Conservation (phyloP, 2,113 vertebrate genomes). For the Pteronura brasiliensis region DNA sequence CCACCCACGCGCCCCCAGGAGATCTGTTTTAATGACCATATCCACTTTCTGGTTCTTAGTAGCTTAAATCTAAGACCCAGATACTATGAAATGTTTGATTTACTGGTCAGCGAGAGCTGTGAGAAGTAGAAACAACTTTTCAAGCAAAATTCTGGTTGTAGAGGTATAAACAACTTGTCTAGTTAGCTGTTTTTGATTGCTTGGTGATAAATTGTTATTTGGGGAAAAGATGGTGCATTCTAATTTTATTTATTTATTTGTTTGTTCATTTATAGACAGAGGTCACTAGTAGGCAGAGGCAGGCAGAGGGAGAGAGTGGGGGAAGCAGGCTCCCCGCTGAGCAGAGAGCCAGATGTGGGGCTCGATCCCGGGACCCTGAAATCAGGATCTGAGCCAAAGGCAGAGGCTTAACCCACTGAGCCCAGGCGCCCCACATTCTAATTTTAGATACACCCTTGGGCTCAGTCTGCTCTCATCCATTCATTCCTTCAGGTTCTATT, state of each 20-base stretch:
- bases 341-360: too few relatives aligned
- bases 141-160: background rate
- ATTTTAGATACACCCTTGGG: background rate
- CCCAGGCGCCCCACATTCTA: background rate
- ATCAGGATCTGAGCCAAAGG: too few relatives aligned
- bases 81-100: slow-evolving; percentile 20
- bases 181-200: background rate
- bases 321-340: too few relatives aligned
- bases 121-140: background rate
- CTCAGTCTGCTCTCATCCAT: background rate
- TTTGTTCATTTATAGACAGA: too few relatives aligned
- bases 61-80: background rate
- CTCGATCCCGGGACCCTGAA: too few relatives aligned
- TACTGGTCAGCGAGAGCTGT: background rate
- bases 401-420: too few relatives aligned
- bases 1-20: too few relatives aligned
- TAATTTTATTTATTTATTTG: too few relatives aligned
- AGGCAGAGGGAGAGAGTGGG: too few relatives aligned
- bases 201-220: background rate
- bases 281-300: too few relatives aligned
- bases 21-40: slow-evolving; percentile 32
- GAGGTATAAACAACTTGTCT: background rate
- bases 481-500: background rate
- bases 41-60: background rate
- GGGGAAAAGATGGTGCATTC: background rate